Evolutionary conservation across 2,888 invertebrate species (phyloP).

Genomic region (Mesorhabditis sp.): DNA sequence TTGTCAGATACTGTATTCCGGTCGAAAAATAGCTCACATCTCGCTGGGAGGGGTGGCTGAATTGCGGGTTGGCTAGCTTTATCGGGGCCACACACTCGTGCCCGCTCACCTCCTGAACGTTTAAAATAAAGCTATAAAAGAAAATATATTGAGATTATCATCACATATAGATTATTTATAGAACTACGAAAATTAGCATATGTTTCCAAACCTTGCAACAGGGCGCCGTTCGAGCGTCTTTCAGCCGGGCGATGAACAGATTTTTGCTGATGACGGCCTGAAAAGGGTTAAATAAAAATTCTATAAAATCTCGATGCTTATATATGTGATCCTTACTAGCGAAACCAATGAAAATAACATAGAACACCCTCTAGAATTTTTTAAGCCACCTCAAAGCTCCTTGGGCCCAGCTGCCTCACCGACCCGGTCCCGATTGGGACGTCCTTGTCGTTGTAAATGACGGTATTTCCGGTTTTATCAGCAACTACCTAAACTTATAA

Average conservation of each 20-base stretch:
- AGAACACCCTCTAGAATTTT: not conserved
- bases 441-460: constrained; percentile 56
- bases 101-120: constrained; percentile 39
- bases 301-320: not conserved
- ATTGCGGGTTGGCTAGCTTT: constrained; percentile 50
- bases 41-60: constrained; percentile 29
- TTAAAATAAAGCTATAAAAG: not conserved
- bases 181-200: too few species aligned
- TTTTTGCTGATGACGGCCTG: constrained; percentile 55
- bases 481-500: constrained; percentile 41
- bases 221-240: constrained; percentile 46
- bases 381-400: constrained; percentile 44
- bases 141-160: too few species aligned
- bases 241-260: constrained; percentile 52
- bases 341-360: not conserved
- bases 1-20: too few species aligned
- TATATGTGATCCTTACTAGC: not conserved
- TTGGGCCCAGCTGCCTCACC: constrained; percentile 44
- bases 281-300: not conserved
- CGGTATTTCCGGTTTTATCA: constrained; percentile 56
- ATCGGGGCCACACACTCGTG: constrained; percentile 51
- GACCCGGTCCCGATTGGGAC: constrained; percentile 56
- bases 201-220: constrained; percentile 36
- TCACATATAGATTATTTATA: too few species aligned
- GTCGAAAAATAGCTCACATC: constrained; percentile 12